These are phyloP conservation scores for Mantis religiosa DNA, from an alignment of 2,888 invertebrate species.

Conservation along the genomic window DNA sequence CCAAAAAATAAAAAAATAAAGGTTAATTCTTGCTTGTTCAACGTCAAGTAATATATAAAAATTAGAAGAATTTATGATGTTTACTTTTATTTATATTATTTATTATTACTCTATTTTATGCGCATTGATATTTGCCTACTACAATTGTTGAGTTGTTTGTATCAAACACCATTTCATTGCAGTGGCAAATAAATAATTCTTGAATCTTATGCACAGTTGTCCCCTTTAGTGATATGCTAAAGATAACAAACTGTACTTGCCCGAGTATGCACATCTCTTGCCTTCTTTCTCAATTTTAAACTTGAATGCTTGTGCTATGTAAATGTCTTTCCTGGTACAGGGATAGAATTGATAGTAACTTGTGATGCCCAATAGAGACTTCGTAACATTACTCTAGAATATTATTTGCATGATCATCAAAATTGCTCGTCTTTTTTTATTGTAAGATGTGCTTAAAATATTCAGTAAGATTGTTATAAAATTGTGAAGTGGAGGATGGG, in stretches of 20 bases:
- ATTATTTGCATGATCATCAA: background rate
- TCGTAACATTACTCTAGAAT: background rate
- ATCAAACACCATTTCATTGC: background rate
- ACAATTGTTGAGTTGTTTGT: background rate
- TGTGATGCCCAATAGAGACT: background rate
- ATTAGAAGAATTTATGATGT: background rate
- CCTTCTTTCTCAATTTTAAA: background rate
- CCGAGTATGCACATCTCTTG: background rate
- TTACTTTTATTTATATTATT: background rate
- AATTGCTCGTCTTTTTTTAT: background rate
- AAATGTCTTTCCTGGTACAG: background rate
- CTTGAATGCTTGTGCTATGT: background rate
- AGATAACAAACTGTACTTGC: background rate
- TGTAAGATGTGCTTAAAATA: background rate
- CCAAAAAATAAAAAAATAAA: background rate
- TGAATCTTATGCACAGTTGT: background rate
- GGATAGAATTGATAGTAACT: background rate
- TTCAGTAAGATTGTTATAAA: background rate
- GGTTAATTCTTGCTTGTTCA: conserved; percentile 4
- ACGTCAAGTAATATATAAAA: background rate
- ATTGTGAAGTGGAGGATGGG: background rate
- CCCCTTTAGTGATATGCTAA: background rate
- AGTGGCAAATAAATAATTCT: background rate
- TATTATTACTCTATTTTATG: background rate
- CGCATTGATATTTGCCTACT: background rate